A percentile compares a stretch with the other conserved stretches of the same genome.
These are phyloP conservation scores for Dryocosmus kuriphilus DNA, from an alignment of 2,888 invertebrate species.

Conservation along the genomic window DNA sequence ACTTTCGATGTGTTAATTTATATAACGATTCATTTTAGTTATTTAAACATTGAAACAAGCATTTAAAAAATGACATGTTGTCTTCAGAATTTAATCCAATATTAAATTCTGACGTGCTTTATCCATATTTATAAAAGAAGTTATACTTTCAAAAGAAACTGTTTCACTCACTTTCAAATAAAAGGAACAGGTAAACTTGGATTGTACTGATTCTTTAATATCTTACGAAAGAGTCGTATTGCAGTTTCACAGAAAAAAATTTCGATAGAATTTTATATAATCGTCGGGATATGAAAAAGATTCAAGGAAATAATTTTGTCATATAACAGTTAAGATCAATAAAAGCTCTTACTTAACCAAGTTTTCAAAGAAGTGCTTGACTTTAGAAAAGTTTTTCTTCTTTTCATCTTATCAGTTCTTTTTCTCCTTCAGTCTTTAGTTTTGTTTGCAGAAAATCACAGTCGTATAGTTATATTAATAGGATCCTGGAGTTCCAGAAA, in stretches of 20 bases:
- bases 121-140: too few relatives aligned
- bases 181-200: background rate
- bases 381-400: background rate
- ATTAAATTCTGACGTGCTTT: too few relatives aligned
- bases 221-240: background rate
- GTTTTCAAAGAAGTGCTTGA: background rate
- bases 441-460: background rate
- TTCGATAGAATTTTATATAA: background rate
- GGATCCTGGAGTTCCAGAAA: background rate
- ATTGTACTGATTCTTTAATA: background rate
- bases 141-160: background rate
- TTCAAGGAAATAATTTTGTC: too few relatives aligned
- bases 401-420: background rate
- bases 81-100: background rate
- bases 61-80: too few relatives aligned
- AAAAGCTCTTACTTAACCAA: background rate
- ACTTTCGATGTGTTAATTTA: too few relatives aligned
- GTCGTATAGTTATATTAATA: background rate
- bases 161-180: background rate
- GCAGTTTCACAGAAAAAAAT: background rate
- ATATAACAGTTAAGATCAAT: too few relatives aligned
- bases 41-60: too few relatives aligned
- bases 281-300: background rate
- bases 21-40: too few relatives aligned
- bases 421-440: background rate